phyloP scores from a whole-genome alignment of 2,113 vertebrate species.

The Calidris pygmaea region DNA sequence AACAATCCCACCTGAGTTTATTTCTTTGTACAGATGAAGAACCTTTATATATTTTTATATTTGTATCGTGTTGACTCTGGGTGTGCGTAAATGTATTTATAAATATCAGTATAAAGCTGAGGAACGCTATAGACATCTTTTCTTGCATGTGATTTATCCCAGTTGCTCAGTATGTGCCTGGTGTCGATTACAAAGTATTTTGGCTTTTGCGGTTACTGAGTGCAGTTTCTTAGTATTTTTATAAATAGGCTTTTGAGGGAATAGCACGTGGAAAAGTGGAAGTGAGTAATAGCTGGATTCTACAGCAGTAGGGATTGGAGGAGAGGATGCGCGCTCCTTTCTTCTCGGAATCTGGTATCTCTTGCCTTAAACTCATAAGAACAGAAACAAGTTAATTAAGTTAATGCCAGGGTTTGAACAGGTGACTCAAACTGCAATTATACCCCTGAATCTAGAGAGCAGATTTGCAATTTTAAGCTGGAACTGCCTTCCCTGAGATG shows the following conservation, averaged over 20 bases:
- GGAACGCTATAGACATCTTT: not conserved
- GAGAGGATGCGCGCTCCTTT: not conserved
- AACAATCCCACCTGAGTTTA: not conserved
- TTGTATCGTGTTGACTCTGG: not conserved
- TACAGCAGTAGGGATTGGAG: not conserved
- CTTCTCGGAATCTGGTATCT: not conserved
- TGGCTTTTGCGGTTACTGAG: not conserved
- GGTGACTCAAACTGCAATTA: not conserved
- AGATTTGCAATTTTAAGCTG: not conserved
- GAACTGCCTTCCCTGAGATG: not conserved
- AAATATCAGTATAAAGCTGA: not conserved
- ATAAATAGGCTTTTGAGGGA: not conserved
- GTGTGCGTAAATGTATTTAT: not conserved
- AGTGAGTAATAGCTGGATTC: not conserved
- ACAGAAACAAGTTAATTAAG: not conserved
- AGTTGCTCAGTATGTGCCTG: not conserved
- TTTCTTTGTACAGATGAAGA: not conserved
- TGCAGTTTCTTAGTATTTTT: not conserved
- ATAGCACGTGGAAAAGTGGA: not conserved
- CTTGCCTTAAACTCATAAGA: not conserved
- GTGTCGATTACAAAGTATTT: not conserved
- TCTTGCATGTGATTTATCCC: no score
- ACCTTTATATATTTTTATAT: not conserved
- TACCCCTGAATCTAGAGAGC: not conserved
- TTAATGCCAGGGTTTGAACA: not conserved